phyloP scores from a whole-genome alignment of 2,888 invertebrate species.

The Scaptomyza caliginosa region DNA sequence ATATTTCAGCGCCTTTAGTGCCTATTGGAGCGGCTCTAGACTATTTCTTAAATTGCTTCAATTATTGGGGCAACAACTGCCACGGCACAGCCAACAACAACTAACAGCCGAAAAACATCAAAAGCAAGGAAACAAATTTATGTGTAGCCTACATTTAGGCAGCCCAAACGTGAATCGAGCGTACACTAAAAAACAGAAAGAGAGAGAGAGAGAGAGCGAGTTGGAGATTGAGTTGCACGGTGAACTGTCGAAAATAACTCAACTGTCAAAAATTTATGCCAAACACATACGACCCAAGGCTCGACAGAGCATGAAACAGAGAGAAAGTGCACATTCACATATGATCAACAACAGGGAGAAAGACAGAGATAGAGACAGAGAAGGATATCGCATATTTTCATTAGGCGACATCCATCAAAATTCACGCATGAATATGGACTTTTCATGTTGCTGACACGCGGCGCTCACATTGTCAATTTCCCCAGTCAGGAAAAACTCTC shows the following conservation, averaged over 20 bases:
- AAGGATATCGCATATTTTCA: slow-evolving; percentile 63
- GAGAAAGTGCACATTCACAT: slow-evolving; percentile 16
- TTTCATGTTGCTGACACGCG: slow-evolving; percentile 69
- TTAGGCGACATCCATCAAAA: slow-evolving; percentile 76
- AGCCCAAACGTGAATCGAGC: slow-evolving; percentile 37
- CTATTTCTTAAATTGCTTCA: slow-evolving; percentile 58
- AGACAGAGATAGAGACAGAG: background rate
- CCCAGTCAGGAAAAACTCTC: slow-evolving; percentile 19
- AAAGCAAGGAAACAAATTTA: slow-evolving; percentile 60
- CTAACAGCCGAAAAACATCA: slow-evolving; percentile 38
- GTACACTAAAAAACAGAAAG: slow-evolving; percentile 2
- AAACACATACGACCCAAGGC: slow-evolving; percentile 54
- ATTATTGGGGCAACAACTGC: slow-evolving; percentile 54
- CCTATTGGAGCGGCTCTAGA: slow-evolving; percentile 11
- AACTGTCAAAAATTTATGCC: slow-evolving; percentile 73
- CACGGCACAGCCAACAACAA: slow-evolving; percentile 19
- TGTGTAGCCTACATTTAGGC: slow-evolving; percentile 70
- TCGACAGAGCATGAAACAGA: slow-evolving; percentile 45
- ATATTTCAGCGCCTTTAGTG: slow-evolving; percentile 9
- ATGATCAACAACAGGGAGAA: background rate
- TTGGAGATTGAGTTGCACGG: slow-evolving; percentile 21
- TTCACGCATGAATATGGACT: slow-evolving; percentile 81
- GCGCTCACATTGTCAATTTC: slow-evolving; percentile 65
- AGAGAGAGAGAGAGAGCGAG: background rate
- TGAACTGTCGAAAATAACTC: slow-evolving; percentile 66